Conservation (phyloP, 2,797 vertebrate genomes). For the Parotocinclus haroldoi region DNA sequence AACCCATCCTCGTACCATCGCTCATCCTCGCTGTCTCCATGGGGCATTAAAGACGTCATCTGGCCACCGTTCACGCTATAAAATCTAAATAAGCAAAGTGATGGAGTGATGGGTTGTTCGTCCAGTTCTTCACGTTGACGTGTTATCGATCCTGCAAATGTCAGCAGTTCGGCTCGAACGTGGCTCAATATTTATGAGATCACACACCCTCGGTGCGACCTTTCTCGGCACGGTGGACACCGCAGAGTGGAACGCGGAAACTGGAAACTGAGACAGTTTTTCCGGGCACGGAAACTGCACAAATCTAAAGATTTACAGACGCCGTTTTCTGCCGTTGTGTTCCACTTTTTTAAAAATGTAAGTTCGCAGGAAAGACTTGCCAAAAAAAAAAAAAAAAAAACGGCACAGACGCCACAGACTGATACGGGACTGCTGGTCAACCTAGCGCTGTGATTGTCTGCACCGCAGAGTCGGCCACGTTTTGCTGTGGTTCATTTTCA, state of each 20-base stretch:
- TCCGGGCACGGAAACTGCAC: not conserved
- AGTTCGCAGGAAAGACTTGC: too few relatives aligned
- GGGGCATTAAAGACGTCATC: too few relatives aligned
- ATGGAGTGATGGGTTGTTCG: slow-evolving; percentile 27
- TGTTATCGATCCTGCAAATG: slow-evolving; percentile 38
- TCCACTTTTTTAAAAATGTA: too few relatives aligned
- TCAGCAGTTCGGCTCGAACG: slow-evolving; percentile 30
- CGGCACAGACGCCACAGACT: slow-evolving; percentile 17
- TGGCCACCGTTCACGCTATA: too few relatives aligned
- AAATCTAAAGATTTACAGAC: not conserved
- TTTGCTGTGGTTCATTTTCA: slow-evolving; percentile 23
- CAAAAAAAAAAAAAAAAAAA: too few relatives aligned
- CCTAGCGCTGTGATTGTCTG: slow-evolving; percentile 44
- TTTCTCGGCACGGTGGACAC: too few relatives aligned
- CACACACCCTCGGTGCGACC: slow-evolving; percentile 3
- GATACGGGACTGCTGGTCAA: slow-evolving; percentile 31
- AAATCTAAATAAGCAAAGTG: not conserved
- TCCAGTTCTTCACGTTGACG: slow-evolving; percentile 5
- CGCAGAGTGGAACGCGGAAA: too few relatives aligned
- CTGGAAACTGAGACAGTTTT: too few relatives aligned
- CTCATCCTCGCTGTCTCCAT: too few relatives aligned
- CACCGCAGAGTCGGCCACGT: slow-evolving; percentile 54
- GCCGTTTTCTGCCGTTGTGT: not conserved
- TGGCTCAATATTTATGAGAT: slow-evolving; percentile 31
- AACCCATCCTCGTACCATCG: too few relatives aligned